Evolutionary conservation across 2,797 vertebrate species (phyloP).

Genomic region (Ciconia nigra): DNA sequence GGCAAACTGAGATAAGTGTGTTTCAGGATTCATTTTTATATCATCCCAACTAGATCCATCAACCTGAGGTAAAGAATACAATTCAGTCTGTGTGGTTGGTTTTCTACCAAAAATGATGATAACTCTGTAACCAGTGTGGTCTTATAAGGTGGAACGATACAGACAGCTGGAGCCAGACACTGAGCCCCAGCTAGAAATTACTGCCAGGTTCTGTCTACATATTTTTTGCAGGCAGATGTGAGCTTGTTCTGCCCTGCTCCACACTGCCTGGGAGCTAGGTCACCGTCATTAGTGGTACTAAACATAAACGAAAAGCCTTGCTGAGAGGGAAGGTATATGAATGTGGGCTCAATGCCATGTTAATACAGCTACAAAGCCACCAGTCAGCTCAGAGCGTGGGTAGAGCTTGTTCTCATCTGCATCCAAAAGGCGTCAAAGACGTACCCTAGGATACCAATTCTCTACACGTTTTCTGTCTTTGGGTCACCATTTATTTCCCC

Average conservation of each 20-base stretch:
- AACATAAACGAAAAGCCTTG: background rate
- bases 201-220: background rate
- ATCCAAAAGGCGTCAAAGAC: background rate
- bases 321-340: background rate
- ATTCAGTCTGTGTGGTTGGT: background rate
- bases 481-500: background rate
- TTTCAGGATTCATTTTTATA: background rate
- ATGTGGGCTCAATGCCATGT: background rate
- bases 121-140: background rate
- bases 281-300: background rate
- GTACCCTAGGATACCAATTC: background rate
- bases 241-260: background rate
- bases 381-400: background rate
- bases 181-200: background rate
- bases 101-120: background rate
- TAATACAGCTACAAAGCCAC: background rate
- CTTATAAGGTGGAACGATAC: background rate
- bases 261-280: background rate
- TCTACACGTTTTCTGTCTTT: background rate
- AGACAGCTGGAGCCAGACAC: background rate
- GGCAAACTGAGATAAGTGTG: background rate
- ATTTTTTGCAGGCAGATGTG: background rate
- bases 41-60: background rate
- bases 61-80: background rate
- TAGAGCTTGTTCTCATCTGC: background rate